phyloP scores from a whole-genome alignment of 2,888 invertebrate species.

The Andrena dorsata region DNA sequence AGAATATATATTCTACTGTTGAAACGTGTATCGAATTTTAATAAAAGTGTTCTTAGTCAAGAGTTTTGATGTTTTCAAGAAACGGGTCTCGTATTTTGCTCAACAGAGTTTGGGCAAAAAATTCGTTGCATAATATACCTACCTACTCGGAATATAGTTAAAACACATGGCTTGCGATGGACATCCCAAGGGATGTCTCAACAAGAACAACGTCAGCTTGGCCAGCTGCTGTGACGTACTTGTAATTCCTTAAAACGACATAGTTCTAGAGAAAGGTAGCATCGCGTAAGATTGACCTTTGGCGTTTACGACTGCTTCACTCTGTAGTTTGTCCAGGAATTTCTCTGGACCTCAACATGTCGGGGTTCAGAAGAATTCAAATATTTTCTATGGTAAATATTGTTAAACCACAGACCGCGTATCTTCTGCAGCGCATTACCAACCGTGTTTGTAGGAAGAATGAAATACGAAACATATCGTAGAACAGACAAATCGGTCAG shows the following conservation, averaged over 20 bases:
- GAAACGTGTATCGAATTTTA: too few species aligned
- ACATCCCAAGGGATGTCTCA: conserved; percentile 49
- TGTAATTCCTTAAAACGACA: conserved; percentile 56
- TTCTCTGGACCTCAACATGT: conserved; percentile 9
- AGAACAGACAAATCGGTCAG: too few species aligned
- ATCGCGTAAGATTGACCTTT: conserved; percentile 50
- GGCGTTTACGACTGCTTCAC: neutral
- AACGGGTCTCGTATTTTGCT: too few species aligned
- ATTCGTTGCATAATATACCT: conserved; percentile 25
- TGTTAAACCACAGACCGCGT: too few species aligned
- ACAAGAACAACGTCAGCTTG: conserved; percentile 48
- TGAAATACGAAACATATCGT: too few species aligned
- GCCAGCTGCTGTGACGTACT: conserved; percentile 44
- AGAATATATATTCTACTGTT: too few species aligned
- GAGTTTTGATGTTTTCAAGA: too few species aligned
- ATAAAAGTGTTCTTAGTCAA: too few species aligned
- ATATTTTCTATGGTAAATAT: too few species aligned
- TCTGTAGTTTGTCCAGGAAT: conserved; percentile 18
- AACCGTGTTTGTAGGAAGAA: too few species aligned
- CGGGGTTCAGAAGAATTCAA: too few species aligned
- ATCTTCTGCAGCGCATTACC: too few species aligned
- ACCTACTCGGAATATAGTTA: conserved; percentile 52
- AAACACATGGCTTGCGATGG: conserved; percentile 57
- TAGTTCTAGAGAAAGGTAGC: conserved; percentile 9
- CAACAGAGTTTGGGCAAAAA: conserved; percentile 23